Base-by-base conservation (phyloP, 2,113 vertebrate species). In the Lophius piscatorius region DNA sequence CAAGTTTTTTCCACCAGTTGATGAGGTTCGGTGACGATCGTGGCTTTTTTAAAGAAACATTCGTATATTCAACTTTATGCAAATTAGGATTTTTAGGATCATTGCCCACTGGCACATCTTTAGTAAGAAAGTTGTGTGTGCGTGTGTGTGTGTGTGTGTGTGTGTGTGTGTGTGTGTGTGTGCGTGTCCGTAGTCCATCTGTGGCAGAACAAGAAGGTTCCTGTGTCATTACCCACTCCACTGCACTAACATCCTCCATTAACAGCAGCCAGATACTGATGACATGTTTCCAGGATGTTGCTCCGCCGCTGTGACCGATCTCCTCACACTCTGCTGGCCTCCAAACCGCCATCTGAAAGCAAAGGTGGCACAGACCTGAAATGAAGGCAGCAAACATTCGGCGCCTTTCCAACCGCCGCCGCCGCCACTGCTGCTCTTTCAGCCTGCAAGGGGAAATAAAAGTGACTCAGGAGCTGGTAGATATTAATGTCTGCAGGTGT, bases 191-290 rank as follows among this genome's bases (percentile, higher is more conserved):
- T 31, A 52, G 76, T 84, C 71, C 83, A 86, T 88, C 87, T 87
- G 82, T 57, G 56, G 57, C 63, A 79, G 65, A 84, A 79, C 77
- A 87, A 84, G 81, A 72, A 75, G 73, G 78, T 83, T 88, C 78
- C 76, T 71, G 73, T 89, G 84, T 87, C 83, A 89, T 90, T 89
- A 78, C 76, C 86, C 86, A 89, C 89, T 87, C 77, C 60, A 52
- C 48, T 87, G 89, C 83, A 69, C 88, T 86, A 89, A 90, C 90
- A 89, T 90, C 87, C 83, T 74, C 81, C 89, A 90, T 91, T 88
- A 90, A 83, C 85, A 81, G 81, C 74, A 78, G 72, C 76, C 82
- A 74, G 67, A 85, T 82, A 78, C 84, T 88, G 81, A 88, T 91
- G 85, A 83, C 84, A 89, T 62, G 75, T 83, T 87, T 84, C 58